Evolutionary conservation across 2,797 vertebrate genomes (phyloP).

Genomic region (Sebastes wilsoni): DNA sequence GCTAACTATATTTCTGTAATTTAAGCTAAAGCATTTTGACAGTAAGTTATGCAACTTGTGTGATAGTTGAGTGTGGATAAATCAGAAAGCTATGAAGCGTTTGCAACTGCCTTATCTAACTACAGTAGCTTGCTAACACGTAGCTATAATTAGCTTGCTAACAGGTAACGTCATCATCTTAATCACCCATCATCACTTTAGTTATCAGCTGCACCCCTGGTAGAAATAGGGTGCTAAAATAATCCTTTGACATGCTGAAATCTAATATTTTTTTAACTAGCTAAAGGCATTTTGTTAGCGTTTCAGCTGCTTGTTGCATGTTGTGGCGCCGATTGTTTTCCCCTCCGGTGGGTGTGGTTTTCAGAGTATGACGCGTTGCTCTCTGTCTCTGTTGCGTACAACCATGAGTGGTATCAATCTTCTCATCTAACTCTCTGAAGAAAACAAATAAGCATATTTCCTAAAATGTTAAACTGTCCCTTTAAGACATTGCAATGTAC

Average conservation of each 20-base stretch:
- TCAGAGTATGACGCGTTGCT: accelerated
- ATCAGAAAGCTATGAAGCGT: not conserved
- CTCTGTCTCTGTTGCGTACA: not conserved
- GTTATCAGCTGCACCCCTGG: not conserved
- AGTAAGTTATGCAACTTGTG: too few relatives aligned
- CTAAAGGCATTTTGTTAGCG: not conserved
- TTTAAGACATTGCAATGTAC: not conserved
- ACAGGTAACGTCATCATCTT: not conserved
- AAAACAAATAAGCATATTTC: not conserved
- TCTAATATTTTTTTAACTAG: not conserved
- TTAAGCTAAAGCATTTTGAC: too few relatives aligned
- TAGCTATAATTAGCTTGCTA: not conserved
- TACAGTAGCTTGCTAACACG: not conserved
- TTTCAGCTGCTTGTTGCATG: not conserved
- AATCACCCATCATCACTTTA: not conserved
- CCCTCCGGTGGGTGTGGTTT: accelerated
- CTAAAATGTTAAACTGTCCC: not conserved
- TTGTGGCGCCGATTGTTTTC: not conserved
- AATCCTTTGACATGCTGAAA: not conserved
- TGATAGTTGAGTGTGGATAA: too few relatives aligned
- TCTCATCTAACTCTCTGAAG: not conserved
- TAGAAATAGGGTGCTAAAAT: not conserved
- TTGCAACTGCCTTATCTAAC: too few relatives aligned
- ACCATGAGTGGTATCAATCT: not conserved
- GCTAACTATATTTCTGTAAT: too few relatives aligned